These are phyloP conservation scores for Upupa epops DNA, from an alignment of 2,113 vertebrate species.

Conservation along the genomic window DNA sequence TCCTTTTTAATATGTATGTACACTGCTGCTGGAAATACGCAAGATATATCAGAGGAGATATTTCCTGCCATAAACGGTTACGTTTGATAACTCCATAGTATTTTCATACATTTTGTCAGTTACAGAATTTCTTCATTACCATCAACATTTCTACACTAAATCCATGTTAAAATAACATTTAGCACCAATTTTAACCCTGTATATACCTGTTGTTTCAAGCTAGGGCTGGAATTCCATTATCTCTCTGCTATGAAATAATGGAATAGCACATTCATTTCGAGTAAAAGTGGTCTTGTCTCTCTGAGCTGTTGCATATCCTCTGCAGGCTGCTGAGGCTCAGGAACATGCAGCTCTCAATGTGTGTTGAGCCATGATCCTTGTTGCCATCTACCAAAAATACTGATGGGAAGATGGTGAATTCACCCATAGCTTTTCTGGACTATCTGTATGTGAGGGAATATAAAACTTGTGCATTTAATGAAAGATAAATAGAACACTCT, in stretches of 20 bases:
- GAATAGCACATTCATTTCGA: background rate
- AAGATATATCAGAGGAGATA: slow-evolving; percentile 12
- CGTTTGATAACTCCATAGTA: background rate
- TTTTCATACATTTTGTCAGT: background rate
- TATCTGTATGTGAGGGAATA: background rate
- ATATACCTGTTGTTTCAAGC: background rate
- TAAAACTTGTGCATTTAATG: background rate
- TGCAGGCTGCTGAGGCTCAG: background rate
- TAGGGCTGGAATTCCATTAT: background rate
- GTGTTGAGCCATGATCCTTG: background rate
- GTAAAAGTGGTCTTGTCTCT: background rate
- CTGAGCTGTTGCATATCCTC: background rate
- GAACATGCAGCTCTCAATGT: background rate
- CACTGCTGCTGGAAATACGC: slow-evolving; percentile 29
- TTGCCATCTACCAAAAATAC: background rate
- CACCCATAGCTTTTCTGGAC: background rate
- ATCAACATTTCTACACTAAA: background rate
- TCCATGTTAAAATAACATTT: background rate
- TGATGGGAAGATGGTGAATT: background rate
- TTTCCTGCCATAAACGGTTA: slow-evolving; percentile 27
- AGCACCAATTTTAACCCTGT: background rate
- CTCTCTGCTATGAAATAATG: background rate
- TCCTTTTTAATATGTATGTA: slow-evolving; percentile 62
- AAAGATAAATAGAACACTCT: background rate
- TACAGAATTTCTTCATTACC: background rate